A percentile compares a stretch with the other conserved stretches of the same genome.
Evolutionary conservation across 2,797 vertebrate genomes (phyloP).

Genomic region (Chelidonichthys spinosus): DNA sequence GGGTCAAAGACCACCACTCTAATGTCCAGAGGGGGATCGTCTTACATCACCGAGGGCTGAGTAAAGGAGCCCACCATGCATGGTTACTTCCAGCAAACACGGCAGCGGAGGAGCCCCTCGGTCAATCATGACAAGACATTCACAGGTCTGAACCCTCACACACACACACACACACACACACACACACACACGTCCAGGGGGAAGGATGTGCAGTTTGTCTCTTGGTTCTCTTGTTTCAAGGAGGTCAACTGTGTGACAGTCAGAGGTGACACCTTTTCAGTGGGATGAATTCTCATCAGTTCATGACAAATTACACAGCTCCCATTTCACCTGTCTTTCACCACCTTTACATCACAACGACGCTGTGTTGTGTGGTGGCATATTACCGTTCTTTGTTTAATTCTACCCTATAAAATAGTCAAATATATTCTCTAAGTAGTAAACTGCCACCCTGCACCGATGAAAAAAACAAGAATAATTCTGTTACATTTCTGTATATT

Average conservation of each 20-base stretch:
- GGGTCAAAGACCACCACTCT: constrained; percentile 78
- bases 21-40: constrained; percentile 72
- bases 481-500: not conserved
- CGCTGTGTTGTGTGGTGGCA: constrained; percentile 8
- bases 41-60: constrained; percentile 79
- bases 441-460: not conserved
- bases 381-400: constrained; percentile 4
- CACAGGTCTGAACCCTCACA: constrained; percentile 34
- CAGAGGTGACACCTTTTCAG: constrained; percentile 69
- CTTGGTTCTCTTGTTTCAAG: constrained; percentile 68
- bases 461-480: not conserved
- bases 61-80: constrained; percentile 77
- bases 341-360: constrained; percentile 29
- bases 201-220: constrained; percentile 67
- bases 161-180: constrained; percentile 28
- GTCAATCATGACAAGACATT: constrained; percentile 34
- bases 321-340: constrained; percentile 69
- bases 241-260: constrained; percentile 79
- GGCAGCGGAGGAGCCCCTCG: constrained; percentile 51
- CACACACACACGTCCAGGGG: constrained; percentile 20
- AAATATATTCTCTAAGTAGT: not conserved
- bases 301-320: constrained; percentile 68
- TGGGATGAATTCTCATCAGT: constrained; percentile 50
- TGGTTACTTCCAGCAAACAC: constrained; percentile 81
- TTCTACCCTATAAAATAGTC: not conserved